Evolutionary conservation across 2,888 invertebrate genomes (phyloP).

Genomic region (Eucriotettix oculatus): DNA sequence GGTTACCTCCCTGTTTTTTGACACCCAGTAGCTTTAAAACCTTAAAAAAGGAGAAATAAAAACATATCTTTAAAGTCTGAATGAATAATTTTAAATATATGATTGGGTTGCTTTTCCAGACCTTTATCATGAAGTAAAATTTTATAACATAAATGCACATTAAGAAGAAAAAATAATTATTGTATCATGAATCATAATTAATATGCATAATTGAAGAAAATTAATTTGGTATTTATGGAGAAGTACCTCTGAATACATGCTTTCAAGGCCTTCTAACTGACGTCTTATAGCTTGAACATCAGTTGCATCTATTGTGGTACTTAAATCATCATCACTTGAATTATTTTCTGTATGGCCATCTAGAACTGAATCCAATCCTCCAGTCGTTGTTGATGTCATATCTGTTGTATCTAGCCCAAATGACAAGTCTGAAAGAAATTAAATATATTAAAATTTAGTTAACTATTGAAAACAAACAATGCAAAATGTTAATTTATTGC

Average conservation of each 20-base stretch:
- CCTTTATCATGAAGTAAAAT: too few relatives aligned
- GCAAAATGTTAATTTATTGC: background rate
- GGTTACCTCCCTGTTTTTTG: conserved; percentile 30
- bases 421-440: background rate
- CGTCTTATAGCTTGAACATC: conserved; percentile 63
- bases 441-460: background rate
- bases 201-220: background rate
- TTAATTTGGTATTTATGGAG: background rate
- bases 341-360: conserved; percentile 36
- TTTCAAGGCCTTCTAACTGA: conserved; percentile 67
- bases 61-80: too few relatives aligned
- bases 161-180: background rate
- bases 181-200: background rate
- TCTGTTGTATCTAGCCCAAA: conserved; percentile 58
- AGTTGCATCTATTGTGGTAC: conserved; percentile 36
- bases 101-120: too few relatives aligned
- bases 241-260: conserved; percentile 68
- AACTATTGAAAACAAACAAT: background rate
- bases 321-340: conserved; percentile 49
- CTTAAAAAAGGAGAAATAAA: conserved; percentile 19
- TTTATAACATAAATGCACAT: too few relatives aligned
- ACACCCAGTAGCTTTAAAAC: conserved; percentile 43
- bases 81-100: too few relatives aligned
- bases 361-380: conserved; percentile 57
- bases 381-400: conserved; percentile 56